phyloP scores from a whole-genome alignment of 2,797 vertebrate species.

The Pantherophis vulpinus region DNA sequence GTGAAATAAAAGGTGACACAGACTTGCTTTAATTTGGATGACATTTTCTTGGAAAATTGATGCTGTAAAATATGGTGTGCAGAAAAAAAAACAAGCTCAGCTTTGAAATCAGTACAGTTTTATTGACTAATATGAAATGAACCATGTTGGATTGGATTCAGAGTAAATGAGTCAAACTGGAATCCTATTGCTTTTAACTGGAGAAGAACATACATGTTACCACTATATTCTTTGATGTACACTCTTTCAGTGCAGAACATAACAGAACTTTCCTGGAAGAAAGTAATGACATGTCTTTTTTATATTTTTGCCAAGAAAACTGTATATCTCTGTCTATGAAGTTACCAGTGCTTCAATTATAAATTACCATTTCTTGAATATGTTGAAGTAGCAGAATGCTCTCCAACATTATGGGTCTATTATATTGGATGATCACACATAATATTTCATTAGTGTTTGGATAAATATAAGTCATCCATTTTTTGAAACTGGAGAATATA shows the following conservation, averaged over 20 bases:
- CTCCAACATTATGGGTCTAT: not conserved
- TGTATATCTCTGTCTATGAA: not conserved
- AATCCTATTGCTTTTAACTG: not conserved
- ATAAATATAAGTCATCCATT: not conserved
- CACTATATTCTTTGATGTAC: not conserved
- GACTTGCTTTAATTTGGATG: not conserved
- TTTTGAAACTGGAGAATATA: not conserved
- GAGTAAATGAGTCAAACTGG: not conserved
- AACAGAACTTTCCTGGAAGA: not conserved
- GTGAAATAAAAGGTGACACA: not conserved
- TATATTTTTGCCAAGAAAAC: not conserved
- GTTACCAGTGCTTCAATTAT: not conserved
- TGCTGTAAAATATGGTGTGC: conserved; percentile 3
- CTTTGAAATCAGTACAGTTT: not conserved
- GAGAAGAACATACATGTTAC: not conserved
- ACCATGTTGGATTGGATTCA: not conserved
- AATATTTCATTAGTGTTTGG: not conserved
- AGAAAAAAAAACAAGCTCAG: not conserved
- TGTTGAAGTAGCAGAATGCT: not conserved
- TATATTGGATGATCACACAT: not conserved
- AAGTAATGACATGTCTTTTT: not conserved
- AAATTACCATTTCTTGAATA: not conserved
- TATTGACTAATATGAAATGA: not conserved
- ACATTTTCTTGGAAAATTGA: not conserved
- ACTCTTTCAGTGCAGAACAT: not conserved